Percentiles rank a stretch among this genome's conserved stretches.
Evolutionary conservation across 2,113 vertebrate species (phyloP).

Genomic region (Cyphomyrus plagiostoma): DNA sequence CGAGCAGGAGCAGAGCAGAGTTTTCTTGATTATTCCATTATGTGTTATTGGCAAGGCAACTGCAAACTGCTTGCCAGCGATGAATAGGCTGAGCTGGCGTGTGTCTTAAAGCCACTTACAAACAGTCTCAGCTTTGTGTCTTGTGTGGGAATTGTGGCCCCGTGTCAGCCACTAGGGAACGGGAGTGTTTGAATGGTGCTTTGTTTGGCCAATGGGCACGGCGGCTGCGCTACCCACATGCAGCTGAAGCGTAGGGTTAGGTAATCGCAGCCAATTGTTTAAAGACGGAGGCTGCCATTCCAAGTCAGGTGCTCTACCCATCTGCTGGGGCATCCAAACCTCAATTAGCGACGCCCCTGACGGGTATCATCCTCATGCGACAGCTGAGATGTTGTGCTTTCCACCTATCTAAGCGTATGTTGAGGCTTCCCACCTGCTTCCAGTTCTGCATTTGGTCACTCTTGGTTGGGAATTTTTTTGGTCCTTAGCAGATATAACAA

Average conservation of each 20-base stretch:
- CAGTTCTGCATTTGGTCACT: neutral
- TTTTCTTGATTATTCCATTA: slow-evolving; percentile 21
- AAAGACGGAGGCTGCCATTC: neutral
- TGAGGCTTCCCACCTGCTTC: neutral
- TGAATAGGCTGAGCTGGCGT: neutral
- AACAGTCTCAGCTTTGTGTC: neutral
- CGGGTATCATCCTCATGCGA: neutral
- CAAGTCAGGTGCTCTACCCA: neutral
- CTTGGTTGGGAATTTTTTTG: neutral
- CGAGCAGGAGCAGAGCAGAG: too few species aligned
- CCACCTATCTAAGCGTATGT: neutral
- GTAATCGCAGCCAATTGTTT: slow-evolving; percentile 6
- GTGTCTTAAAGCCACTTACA: neutral
- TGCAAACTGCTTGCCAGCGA: neutral
- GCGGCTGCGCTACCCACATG: neutral
- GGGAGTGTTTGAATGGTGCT: neutral
- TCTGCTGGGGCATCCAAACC: neutral
- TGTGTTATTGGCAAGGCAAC: slow-evolving; percentile 15
- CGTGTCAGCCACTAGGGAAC: neutral
- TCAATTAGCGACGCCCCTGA: neutral
- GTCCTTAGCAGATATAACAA: neutral
- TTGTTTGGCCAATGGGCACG: neutral
- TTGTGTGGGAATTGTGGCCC: neutral
- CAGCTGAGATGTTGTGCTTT: neutral
- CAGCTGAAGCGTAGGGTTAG: neutral